Conservation (phyloP, 2,888 invertebrate genomes). For the Orthosia gracilis region DNA sequence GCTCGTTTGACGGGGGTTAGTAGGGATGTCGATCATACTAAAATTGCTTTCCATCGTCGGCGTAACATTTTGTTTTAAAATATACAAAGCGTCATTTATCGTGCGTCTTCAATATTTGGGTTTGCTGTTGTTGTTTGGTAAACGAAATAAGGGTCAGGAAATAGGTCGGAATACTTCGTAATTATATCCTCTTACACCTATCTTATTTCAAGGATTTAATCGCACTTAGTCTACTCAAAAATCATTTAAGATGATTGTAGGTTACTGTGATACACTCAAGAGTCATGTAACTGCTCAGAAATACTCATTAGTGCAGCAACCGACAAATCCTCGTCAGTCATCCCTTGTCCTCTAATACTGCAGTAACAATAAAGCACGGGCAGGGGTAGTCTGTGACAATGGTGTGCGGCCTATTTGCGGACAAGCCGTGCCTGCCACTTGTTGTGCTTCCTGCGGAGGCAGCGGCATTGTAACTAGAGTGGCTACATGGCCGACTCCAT, state of each 20-base stretch:
- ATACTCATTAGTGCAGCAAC: conserved; percentile 46
- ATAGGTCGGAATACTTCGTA: neutral
- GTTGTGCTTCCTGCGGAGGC: conserved; percentile 84
- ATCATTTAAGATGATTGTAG: neutral
- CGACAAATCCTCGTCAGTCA: conserved; percentile 45
- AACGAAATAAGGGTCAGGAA: conserved; percentile 13
- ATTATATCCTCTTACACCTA: neutral
- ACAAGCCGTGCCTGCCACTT: conserved; percentile 84
- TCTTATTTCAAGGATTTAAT: neutral
- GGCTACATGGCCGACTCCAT: conserved; percentile 82
- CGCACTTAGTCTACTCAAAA: neutral
- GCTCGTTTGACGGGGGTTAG: conserved; percentile 75
- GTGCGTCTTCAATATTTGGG: conserved; percentile 50
- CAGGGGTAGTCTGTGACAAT: conserved; percentile 72
- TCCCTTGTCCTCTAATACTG: conserved; percentile 37
- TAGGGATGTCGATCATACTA: conserved; percentile 73
- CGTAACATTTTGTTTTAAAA: conserved; percentile 66
- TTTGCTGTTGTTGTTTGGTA: conserved; percentile 39
- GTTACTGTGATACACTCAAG: neutral
- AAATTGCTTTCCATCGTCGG: conserved; percentile 65
- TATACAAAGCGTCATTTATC: conserved; percentile 69
- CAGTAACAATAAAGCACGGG: conserved; percentile 76
- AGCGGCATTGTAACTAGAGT: conserved; percentile 74
- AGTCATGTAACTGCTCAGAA: conserved; percentile 13
- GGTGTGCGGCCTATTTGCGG: conserved; percentile 87